Conservation (phyloP, 2,888 invertebrate species). For the Gasteruption jaculator region DNA sequence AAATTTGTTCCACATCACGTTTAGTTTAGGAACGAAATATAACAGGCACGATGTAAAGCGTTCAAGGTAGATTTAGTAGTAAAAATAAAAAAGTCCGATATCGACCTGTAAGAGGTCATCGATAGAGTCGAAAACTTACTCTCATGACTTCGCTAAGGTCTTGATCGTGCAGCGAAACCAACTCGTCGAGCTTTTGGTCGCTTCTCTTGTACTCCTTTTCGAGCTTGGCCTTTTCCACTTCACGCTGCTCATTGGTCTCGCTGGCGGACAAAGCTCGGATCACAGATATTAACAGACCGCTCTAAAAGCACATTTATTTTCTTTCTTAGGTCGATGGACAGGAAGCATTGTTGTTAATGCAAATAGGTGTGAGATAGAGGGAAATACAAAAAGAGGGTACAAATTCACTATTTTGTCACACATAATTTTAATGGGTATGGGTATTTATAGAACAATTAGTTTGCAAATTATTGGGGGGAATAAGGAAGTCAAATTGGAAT, state of each 20-base stretch:
- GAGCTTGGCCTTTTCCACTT: conserved; percentile 87
- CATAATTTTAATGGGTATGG: background rate
- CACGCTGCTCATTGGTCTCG: conserved; percentile 88
- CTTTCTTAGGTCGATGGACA: conserved; percentile 22
- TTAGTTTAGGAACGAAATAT: too few species aligned
- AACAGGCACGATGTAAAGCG: too few species aligned
- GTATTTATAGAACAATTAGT: background rate
- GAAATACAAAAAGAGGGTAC: conserved; percentile 7
- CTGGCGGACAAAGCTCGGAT: conserved; percentile 91
- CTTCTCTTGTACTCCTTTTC: conserved; percentile 92
- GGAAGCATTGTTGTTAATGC: conserved; percentile 7
- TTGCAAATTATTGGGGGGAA: background rate
- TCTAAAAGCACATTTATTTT: conserved; percentile 54
- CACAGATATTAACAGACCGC: conserved; percentile 88
- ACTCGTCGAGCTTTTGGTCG: conserved; percentile 81
- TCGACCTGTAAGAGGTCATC: too few species aligned
- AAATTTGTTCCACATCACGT: too few species aligned
- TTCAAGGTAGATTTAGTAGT: too few species aligned
- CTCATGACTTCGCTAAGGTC: conserved; percentile 81
- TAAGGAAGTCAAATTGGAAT: background rate
- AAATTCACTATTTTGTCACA: too few species aligned
- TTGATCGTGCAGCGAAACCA: conserved; percentile 82
- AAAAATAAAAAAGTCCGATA: too few species aligned
- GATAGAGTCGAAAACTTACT: conserved; percentile 41
- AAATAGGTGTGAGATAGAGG: background rate